phyloP scores from a whole-genome alignment of 2,113 vertebrate species.

The Pungitius pungitius region DNA sequence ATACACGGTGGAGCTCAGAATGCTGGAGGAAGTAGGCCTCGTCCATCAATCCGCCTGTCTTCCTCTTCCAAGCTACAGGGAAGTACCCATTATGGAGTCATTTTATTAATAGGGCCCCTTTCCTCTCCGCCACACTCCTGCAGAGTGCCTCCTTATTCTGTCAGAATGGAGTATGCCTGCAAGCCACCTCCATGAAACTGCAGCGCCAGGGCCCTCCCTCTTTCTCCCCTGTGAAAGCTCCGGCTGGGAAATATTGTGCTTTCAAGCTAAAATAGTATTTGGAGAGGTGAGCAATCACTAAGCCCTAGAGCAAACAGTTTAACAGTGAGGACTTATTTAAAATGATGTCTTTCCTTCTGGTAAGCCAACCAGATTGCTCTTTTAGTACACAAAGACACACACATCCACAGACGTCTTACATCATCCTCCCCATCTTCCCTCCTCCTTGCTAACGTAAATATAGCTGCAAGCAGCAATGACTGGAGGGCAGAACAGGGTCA shows the following conservation, averaged over 20 bases:
- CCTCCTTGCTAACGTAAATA: constrained; percentile 63
- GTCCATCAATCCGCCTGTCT: constrained; percentile 76
- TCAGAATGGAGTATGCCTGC: constrained; percentile 80
- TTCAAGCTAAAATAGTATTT: constrained; percentile 80
- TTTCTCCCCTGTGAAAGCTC: constrained; percentile 68
- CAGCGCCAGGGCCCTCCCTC: constrained; percentile 70
- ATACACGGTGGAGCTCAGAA: constrained; percentile 68
- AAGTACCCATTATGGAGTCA: constrained; percentile 76
- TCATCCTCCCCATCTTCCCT: constrained; percentile 30
- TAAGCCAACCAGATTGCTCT: constrained; percentile 74
- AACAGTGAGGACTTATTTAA: constrained; percentile 81
- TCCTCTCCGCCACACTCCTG: constrained; percentile 73
- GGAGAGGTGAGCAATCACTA: constrained; percentile 79
- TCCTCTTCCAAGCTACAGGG: constrained; percentile 75
- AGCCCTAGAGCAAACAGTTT: constrained; percentile 79
- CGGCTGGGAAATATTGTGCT: constrained; percentile 78
- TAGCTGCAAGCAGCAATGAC: constrained; percentile 49
- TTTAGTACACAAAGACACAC: constrained; percentile 20
- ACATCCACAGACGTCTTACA: constrained; percentile 37
- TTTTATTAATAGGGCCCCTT: constrained; percentile 81
- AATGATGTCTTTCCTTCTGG: constrained; percentile 72
- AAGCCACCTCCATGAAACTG: constrained; percentile 74
- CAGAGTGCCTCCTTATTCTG: constrained; percentile 76
- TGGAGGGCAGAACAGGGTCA: constrained; percentile 60
- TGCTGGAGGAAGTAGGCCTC: constrained; percentile 71